Conservation (phyloP, 2,113 vertebrate species). For the Panthera leo region DNA sequence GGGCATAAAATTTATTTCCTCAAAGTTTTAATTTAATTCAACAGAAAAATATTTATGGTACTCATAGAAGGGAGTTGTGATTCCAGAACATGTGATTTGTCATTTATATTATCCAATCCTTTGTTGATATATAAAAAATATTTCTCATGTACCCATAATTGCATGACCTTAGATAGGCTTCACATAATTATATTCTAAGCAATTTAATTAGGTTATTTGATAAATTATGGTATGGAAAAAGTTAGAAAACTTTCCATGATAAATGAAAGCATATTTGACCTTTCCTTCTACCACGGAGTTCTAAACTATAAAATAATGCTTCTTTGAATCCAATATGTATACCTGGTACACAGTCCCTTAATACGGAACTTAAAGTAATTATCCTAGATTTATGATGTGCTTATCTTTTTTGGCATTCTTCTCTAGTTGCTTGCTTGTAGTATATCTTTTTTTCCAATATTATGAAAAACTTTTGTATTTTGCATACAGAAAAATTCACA, state of each 20-base stretch:
- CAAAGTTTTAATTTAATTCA: conserved; percentile 58
- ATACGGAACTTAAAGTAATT: rapidly evolving
- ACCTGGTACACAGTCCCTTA: rapidly evolving
- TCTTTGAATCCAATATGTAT: not conserved
- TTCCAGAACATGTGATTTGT: conserved; percentile 70
- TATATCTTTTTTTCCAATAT: not conserved
- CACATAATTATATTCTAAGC: conserved; percentile 70
- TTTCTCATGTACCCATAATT: conserved; percentile 63
- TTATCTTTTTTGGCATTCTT: not conserved
- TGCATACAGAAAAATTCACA: not conserved
- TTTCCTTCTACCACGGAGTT: conserved; percentile 59
- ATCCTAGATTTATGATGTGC: not conserved
- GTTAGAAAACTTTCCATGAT: conserved; percentile 45
- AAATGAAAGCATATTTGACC: conserved; percentile 50
- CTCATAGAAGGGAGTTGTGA: conserved; percentile 45
- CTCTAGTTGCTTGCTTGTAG: not conserved
- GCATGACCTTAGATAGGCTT: conserved; percentile 57
- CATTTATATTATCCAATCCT: conserved; percentile 67
- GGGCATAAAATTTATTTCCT: not conserved
- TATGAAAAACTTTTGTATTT: not conserved
- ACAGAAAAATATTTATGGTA: conserved; percentile 69
- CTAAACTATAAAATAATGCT: not conserved
- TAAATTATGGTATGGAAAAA: conserved; percentile 60
- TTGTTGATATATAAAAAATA: conserved; percentile 67
- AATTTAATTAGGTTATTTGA: conserved; percentile 79